Base-by-base conservation (phyloP, 2,888 invertebrate genomes). In the Lordiphosa fenestrarum region DNA sequence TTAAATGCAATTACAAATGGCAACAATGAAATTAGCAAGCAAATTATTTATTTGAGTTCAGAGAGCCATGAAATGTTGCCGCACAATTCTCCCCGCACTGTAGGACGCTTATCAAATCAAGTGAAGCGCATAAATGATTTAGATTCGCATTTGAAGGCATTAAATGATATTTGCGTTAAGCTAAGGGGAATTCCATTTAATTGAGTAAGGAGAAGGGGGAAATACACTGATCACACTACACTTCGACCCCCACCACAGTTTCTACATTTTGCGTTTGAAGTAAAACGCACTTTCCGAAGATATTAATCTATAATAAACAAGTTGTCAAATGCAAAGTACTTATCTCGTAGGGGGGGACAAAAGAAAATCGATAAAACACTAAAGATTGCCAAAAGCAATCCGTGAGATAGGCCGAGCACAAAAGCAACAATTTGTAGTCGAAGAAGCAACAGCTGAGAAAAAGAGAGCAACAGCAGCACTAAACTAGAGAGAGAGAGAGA, bases 291-390 rank as follows among this genome's bases (percentile, higher is more conserved):
- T 23, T 6, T 6, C 23, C 6, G 6, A 1, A 23, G 23, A 23
- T 6, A 23, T 4, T 3, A 9, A 30, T 9, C 9, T 25, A 30
- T 9, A 30, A 30, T 9, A 30, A 30, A 7, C 30, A 30, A 30
- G 9, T 7, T 9, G 30, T 30, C 30, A 30, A 30, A 30, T 25
- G 2, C 30, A 9, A 30, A 30, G 9, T 7, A 30, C 9, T 30
- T 30, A 30, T 30, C 30, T 30, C 3, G 9, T 9, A 9, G 9
- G 9, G 9, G 7, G 62, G 66, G 71, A 77, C 64, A 71, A 81
- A 63, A 74, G 67, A 77, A 84, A 86, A 85, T 85, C 85, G 73
- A 87, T 84, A 85, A 69, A 73, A 71, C 74, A 73, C 71, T 13
- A 37, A 85, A 86, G 78, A 77, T 86, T 87, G 86, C 86, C 85